Conservation (phyloP, 1,140 invertebrate genomes). For the Neodiprion lecontei region DNA sequence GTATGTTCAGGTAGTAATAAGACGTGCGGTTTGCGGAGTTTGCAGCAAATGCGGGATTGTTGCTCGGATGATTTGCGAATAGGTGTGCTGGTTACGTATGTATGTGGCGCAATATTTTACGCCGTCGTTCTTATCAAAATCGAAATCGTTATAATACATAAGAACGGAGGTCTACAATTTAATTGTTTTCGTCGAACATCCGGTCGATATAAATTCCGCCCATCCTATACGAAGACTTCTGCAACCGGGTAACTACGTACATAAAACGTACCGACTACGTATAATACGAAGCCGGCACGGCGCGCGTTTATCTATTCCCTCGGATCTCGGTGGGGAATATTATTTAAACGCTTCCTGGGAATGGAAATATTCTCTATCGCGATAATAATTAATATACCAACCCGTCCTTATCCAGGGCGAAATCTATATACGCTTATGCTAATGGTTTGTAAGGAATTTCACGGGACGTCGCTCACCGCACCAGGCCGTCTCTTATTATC, state of each 20-base stretch:
- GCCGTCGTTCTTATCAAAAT: background rate
- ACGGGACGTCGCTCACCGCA: background rate
- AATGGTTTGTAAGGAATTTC: background rate
- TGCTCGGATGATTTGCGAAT: background rate
- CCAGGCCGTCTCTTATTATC: too few species aligned
- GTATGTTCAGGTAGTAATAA: too few species aligned
- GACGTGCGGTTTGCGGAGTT: too few species aligned
- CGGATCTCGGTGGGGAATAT: background rate
- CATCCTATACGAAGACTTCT: background rate
- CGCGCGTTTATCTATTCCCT: background rate
- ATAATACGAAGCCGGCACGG: too few species aligned
- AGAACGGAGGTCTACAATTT: background rate
- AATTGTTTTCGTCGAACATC: constrained; percentile 5
- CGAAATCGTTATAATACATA: background rate
- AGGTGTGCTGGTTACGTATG: background rate
- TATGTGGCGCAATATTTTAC: background rate
- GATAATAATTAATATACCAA: background rate
- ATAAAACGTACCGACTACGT: too few species aligned
- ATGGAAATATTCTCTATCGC: background rate
- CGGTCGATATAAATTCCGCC: constrained; percentile 6
- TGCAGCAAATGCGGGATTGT: too few species aligned
- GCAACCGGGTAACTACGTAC: too few species aligned
- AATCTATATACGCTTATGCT: background rate
- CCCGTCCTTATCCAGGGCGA: background rate
- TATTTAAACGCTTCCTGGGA: constrained; percentile 5